Evolutionary conservation across 2,113 vertebrate genomes (phyloP).

Genomic region (Macquaria ambigua): DNA sequence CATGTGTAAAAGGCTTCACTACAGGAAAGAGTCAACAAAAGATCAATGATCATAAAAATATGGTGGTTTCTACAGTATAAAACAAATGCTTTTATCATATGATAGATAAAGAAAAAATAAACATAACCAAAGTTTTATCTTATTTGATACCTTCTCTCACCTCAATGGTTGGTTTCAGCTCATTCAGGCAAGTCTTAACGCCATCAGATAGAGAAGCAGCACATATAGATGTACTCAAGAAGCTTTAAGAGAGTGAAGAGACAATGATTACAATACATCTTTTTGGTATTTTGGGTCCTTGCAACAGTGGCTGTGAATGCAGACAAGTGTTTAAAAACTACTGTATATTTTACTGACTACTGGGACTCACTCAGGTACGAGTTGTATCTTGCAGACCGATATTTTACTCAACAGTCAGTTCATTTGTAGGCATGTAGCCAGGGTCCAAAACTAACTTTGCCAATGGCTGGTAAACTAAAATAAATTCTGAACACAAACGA

Average conservation of each 20-base stretch:
- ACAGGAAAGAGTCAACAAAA: neutral
- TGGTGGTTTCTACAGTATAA: neutral
- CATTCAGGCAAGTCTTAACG: fast-evolving
- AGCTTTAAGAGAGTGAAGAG: conserved; percentile 51
- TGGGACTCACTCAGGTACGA: neutral
- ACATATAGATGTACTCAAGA: conserved; percentile 33
- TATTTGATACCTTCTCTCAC: conserved; percentile 69
- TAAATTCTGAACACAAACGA: too few species aligned
- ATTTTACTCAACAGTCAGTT: neutral
- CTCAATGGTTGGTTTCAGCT: conserved; percentile 32
- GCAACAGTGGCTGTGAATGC: neutral
- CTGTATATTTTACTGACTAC: neutral
- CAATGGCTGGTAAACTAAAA: too few species aligned
- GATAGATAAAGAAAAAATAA: neutral
- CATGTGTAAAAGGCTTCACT: neutral
- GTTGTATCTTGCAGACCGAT: neutral
- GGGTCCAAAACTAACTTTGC: too few species aligned
- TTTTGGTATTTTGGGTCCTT: neutral
- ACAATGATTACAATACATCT: conserved; percentile 1
- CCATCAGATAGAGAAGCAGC: fast-evolving
- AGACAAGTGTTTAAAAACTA: neutral
- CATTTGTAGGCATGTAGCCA: too few species aligned
- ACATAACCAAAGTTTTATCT: neutral
- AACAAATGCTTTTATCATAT: neutral
- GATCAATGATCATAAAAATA: neutral